Evolutionary conservation across 2,888 invertebrate species (phyloP), one percentile per base, ranked within the genome.

Genomic region (Euphydryas editha): DNA sequence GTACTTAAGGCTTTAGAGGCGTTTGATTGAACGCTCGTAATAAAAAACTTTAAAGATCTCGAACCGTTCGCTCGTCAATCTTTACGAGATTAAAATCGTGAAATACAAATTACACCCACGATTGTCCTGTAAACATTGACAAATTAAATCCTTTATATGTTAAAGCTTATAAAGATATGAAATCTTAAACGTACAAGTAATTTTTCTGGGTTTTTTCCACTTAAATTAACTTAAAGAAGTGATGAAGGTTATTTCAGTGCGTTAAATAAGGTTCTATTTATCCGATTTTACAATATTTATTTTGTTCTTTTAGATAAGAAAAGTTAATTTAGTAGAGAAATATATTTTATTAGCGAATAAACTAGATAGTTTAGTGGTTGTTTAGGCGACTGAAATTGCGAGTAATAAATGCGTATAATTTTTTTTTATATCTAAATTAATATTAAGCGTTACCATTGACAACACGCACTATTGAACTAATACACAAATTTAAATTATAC

Each of bases 61-160:
- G 37, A 47, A 44, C 59, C 37, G 62, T 39, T 44, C 39, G 49
- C 57, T 59, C 62, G 59, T 69, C 69, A 69, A 69, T 69, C 69
- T 62, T 57, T 49, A 18, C 20, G 59, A 66, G 69, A 69, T 69
- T 55, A 44, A 20, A 47, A 66, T 66, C 66, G 58, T 51, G n/a
- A 36, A 30, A 42, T 66, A 66, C 69, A 66, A 66, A 69, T 66
- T 62, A 63, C 62, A 49, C 17, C 47, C 17, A 17, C 69, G 46
- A 60, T 69, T 60, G 69, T 69, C 59, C 68, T 69, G 68, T 66
- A 51, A 60, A 54, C 69, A 37, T 62, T 59, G 68, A 69, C 60
- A 66, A 66, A 69, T 66, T 30, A 62, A 62, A 56, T 42, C 44
- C 62, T 66, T 59, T 62, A 66, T 62, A 56, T 65, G 46, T 58